phyloP scores from a whole-genome alignment of 2,797 vertebrate species.

The Heteromormyrus szaboi region DNA sequence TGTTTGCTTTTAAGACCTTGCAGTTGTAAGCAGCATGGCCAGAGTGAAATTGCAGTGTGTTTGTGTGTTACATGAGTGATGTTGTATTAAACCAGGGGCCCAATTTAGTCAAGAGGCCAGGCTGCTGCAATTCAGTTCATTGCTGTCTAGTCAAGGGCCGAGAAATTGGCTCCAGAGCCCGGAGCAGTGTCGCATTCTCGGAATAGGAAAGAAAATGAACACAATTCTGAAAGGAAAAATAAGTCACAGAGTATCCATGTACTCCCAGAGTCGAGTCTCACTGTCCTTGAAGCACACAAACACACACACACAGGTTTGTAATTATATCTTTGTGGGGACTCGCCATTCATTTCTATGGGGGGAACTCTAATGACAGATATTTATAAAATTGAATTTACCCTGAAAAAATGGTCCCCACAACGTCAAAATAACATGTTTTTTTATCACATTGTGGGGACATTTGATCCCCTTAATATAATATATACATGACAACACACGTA shows the following conservation, averaged over 20 bases:
- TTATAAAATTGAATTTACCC: neutral
- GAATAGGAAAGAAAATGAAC: constrained; percentile 39
- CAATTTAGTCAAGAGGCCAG: constrained; percentile 69
- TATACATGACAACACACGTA: neutral
- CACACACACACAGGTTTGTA: neutral
- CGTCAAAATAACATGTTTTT: neutral
- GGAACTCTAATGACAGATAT: neutral
- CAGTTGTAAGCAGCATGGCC: constrained; percentile 54
- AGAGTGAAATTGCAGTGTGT: constrained; percentile 56
- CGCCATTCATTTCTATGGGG: neutral
- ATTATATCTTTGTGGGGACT: neutral
- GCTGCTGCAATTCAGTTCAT: constrained; percentile 68
- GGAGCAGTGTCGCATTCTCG: constrained; percentile 57
- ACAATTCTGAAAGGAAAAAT: constrained; percentile 39
- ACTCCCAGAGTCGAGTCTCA: constrained; percentile 33
- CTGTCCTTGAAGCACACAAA: constrained; percentile 40
- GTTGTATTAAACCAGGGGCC: constrained; percentile 62
- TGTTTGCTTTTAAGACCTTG: constrained; percentile 45
- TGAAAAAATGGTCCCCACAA: neutral
- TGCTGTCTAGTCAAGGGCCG: constrained; percentile 67
- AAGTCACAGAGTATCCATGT: constrained; percentile 47
- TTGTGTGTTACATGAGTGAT: constrained; percentile 57
- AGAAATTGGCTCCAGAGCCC: constrained; percentile 73
- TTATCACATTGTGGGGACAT: neutral
- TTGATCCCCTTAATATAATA: neutral